phyloP scores from a whole-genome alignment of 2,888 invertebrate genomes.

The Chaetoderma sp. region DNA sequence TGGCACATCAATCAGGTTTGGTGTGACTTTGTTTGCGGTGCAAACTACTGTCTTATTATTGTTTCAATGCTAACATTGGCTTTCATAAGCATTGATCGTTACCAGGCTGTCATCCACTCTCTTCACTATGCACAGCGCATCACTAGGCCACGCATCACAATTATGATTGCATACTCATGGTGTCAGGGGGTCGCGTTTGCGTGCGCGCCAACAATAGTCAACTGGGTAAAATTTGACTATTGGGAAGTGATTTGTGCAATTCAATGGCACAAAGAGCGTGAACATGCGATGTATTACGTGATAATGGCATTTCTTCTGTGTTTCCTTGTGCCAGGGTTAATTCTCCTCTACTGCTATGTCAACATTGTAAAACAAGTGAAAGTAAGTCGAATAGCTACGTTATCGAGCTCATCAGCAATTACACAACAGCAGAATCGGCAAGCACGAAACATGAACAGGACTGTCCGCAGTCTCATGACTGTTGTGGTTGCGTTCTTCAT shows the following conservation, averaged over 20 bases:
- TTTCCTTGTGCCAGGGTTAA: slow-evolving; percentile 56
- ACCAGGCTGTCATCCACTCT: slow-evolving; percentile 58
- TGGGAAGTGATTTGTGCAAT: slow-evolving; percentile 67
- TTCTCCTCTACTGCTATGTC: slow-evolving; percentile 52
- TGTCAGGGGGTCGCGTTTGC: slow-evolving; percentile 59
- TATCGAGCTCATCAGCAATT: neutral
- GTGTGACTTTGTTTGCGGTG: slow-evolving; percentile 58
- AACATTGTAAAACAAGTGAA: slow-evolving; percentile 35
- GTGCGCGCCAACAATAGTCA: slow-evolving; percentile 44
- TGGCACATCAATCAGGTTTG: slow-evolving; percentile 40
- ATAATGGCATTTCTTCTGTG: slow-evolving; percentile 57
- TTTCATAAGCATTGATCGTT: slow-evolving; percentile 64
- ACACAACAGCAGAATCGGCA: slow-evolving; percentile 25
- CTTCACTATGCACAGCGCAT: slow-evolving; percentile 49
- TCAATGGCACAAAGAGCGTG: slow-evolving; percentile 53
- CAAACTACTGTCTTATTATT: slow-evolving; percentile 67
- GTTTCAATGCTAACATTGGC: slow-evolving; percentile 66
- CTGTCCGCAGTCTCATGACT: slow-evolving; percentile 57
- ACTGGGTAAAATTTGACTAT: slow-evolving; percentile 66
- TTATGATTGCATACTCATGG: slow-evolving; percentile 56
- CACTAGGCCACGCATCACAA: slow-evolving; percentile 35
- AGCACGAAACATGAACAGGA: slow-evolving; percentile 40
- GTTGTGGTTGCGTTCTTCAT: slow-evolving; percentile 64
- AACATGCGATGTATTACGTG: slow-evolving; percentile 54
- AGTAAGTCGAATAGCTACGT: neutral